phyloP scores from a whole-genome alignment of 2,797 vertebrate species.

The Gymnothorax reevesii region DNA sequence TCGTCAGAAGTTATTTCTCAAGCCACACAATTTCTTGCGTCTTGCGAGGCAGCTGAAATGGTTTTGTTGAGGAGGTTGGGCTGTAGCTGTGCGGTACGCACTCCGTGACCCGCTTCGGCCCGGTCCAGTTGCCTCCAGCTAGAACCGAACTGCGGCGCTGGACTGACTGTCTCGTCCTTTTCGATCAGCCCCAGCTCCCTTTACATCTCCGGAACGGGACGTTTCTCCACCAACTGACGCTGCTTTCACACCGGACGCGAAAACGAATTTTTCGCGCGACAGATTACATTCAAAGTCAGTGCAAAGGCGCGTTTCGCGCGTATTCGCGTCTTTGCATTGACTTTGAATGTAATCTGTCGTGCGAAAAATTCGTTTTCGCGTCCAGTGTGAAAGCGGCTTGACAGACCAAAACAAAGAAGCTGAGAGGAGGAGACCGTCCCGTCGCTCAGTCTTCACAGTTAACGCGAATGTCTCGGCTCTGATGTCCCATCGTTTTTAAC shows the following conservation, averaged over 20 bases:
- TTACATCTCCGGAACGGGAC: not conserved
- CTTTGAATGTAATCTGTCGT: too few relatives aligned
- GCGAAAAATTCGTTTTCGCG: too few relatives aligned
- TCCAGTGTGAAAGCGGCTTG: too few relatives aligned
- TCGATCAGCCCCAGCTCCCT: not conserved
- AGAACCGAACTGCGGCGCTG: conserved; percentile 21
- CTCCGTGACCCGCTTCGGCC: conserved; percentile 20
- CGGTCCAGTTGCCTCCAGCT: not conserved
- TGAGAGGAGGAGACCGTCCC: conserved; percentile 12
- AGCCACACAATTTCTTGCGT: not conserved
- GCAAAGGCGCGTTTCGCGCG: too few relatives aligned
- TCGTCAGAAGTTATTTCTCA: not conserved
- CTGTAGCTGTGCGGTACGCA: not conserved
- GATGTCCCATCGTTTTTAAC: conserved; percentile 3
- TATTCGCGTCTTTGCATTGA: too few relatives aligned
- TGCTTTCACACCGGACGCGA: too few relatives aligned
- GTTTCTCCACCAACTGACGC: not conserved
- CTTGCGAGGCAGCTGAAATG: conserved; percentile 1
- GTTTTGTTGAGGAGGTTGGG: not conserved
- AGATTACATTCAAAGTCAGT: too few relatives aligned
- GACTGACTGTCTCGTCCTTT: conserved; percentile 5
- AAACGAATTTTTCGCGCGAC: too few relatives aligned
- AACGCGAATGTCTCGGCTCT: not conserved
- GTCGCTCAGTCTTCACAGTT: conserved; percentile 7
- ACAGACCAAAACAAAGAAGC: not conserved